phyloP scores from a whole-genome alignment of 2,113 vertebrate genomes.

The Herpailurus yagouaroundi region DNA sequence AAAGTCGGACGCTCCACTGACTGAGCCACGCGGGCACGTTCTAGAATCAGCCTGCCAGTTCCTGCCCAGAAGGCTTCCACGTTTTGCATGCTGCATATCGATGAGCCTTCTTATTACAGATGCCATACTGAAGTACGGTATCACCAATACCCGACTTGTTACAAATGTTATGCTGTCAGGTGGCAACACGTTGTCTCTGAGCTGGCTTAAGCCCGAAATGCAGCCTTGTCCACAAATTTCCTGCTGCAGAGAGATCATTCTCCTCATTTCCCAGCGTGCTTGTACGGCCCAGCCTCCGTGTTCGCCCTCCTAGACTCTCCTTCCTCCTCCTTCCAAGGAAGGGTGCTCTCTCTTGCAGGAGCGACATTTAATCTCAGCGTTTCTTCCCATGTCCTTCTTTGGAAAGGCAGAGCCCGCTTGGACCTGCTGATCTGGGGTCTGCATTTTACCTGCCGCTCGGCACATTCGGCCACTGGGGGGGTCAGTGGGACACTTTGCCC shows the following conservation, averaged over 20 bases:
- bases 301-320: neutral
- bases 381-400: rapidly evolving
- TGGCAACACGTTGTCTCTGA: too few species aligned
- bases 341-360: too few species aligned
- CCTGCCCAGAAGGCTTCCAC: neutral
- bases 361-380: rapidly evolving
- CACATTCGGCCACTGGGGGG: too few species aligned
- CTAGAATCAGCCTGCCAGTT: neutral
- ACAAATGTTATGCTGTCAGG: too few species aligned
- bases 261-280: neutral
- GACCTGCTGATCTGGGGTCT: neutral
- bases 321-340: neutral
- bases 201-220: neutral
- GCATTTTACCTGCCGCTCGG: neutral
- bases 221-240: rapidly evolving
- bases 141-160: too few species aligned
- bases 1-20: too few species aligned
- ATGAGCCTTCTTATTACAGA: neutral
- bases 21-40: neutral
- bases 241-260: neutral
- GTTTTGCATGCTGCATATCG: neutral
- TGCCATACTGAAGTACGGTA: too few species aligned
- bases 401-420: neutral
- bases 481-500: neutral
- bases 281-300: neutral